Evolutionary conservation across 2,888 invertebrate genomes (phyloP).

Genomic region (Lissocephala sabroskyi): DNA sequence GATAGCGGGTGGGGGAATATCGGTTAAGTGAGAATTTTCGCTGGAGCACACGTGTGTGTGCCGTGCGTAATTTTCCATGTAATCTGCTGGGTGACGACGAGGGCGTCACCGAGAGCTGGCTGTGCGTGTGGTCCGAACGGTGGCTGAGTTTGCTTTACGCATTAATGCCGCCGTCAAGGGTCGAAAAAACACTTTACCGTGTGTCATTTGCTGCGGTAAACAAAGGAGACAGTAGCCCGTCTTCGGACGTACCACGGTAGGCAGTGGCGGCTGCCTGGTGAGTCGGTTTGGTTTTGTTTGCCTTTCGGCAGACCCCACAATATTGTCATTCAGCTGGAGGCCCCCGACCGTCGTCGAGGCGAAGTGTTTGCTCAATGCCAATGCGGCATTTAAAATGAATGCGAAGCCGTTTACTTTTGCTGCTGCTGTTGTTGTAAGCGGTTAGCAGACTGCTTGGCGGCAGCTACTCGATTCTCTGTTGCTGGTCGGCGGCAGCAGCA

Average conservation of each 20-base stretch:
- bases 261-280: background rate
- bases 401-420: conserved; percentile 19
- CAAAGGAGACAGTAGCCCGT: conserved; percentile 9
- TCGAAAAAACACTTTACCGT: background rate
- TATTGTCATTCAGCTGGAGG: conserved; percentile 3
- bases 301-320: background rate
- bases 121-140: conserved; percentile 42
- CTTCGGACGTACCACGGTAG: background rate
- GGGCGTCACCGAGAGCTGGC: too few species aligned
- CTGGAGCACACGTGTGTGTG: too few species aligned
- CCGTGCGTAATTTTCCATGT: too few species aligned
- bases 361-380: conserved; percentile 55
- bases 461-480: background rate
- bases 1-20: too few species aligned
- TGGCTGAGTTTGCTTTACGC: conserved; percentile 41
- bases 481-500: background rate
- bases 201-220: conserved; percentile 26
- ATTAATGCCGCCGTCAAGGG: conserved; percentile 29
- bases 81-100: too few species aligned
- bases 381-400: conserved; percentile 45
- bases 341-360: conserved; percentile 5
- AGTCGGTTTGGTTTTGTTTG: background rate
- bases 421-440: conserved; percentile 3
- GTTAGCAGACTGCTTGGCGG: conserved; percentile 19
- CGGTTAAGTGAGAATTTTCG: too few species aligned